Conservation (phyloP, 2,888 invertebrate genomes). For the Ditylenchus weischeri region DNA sequence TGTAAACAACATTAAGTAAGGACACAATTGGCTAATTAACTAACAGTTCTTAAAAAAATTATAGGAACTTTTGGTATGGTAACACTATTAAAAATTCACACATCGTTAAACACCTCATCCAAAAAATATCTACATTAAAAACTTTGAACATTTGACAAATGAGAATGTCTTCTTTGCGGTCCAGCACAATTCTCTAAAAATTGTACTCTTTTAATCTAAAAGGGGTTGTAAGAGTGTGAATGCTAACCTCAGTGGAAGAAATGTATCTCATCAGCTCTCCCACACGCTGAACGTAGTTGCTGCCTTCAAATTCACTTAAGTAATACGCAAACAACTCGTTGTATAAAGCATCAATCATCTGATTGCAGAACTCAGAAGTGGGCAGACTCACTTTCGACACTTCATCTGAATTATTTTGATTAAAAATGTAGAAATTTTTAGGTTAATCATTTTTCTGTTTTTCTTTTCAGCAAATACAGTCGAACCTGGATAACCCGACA, state of each 20-base stretch:
- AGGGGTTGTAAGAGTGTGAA: background rate
- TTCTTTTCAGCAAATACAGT: too few species aligned
- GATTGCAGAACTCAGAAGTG: constrained; percentile 11
- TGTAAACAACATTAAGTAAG: too few species aligned
- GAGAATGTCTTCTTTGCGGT: constrained; percentile 8
- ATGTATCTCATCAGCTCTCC: constrained; percentile 29
- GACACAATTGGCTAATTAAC: too few species aligned
- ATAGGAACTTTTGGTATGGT: too few species aligned
- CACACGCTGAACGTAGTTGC: constrained; percentile 26
- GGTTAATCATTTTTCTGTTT: too few species aligned
- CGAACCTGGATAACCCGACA: too few species aligned
- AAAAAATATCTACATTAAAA: constrained; percentile 7
- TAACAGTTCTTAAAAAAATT: too few species aligned
- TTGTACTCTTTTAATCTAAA: too few species aligned
- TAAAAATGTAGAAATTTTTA: too few species aligned
- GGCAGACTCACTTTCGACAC: constrained; percentile 8
- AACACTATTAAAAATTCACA: background rate
- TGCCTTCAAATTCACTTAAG: constrained; percentile 11
- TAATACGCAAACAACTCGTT: constrained; percentile 29
- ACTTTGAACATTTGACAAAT: constrained; percentile 9
- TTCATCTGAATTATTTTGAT: background rate
- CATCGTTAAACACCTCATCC: constrained; percentile 8
- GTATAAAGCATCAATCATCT: constrained; percentile 26
- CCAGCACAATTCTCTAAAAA: constrained; percentile 9
- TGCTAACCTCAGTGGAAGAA: constrained; percentile 1